Conservation (phyloP, 2,888 invertebrate genomes). For the Oscheius sp. region DNA sequence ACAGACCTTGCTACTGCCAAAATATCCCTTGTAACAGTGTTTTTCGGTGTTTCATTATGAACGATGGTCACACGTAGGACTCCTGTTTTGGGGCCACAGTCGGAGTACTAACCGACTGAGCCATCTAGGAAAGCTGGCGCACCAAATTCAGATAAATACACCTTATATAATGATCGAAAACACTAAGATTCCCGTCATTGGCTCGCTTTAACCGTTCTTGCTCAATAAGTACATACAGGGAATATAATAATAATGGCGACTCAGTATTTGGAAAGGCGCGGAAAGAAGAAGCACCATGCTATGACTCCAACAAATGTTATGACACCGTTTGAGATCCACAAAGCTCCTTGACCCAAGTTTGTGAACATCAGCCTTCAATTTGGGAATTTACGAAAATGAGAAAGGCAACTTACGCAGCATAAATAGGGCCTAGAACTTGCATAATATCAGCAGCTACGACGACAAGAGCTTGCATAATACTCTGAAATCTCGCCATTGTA, state of each 20-base stretch:
- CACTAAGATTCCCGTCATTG: too few species aligned
- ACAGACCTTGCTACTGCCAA: too few species aligned
- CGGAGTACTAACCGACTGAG: too few species aligned
- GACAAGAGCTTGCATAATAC: slow-evolving; percentile 50
- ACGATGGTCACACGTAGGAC: too few species aligned
- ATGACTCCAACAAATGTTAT: slow-evolving; percentile 42
- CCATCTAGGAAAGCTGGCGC: too few species aligned
- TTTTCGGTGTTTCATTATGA: too few species aligned
- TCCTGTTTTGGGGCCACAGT: too few species aligned
- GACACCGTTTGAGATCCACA: slow-evolving; percentile 49
- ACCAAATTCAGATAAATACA: too few species aligned
- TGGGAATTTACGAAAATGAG: neutral
- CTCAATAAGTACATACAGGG: too few species aligned
- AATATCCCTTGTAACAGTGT: too few species aligned
- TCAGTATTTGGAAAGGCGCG: slow-evolving; percentile 39
- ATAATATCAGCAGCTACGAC: slow-evolving; percentile 50
- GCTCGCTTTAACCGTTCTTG: too few species aligned
- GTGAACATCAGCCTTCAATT: slow-evolving; percentile 40
- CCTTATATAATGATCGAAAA: too few species aligned
- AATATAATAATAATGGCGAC: neutral
- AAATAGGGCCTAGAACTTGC: slow-evolving; percentile 49
- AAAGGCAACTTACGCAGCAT: slow-evolving; percentile 44
- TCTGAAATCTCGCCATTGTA: slow-evolving; percentile 9
- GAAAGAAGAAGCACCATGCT: slow-evolving; percentile 41
- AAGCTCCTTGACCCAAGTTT: slow-evolving; percentile 40